Percentiles rank a stretch among this genome's conserved stretches.
Conservation (phyloP, 2,797 vertebrate species). For the Gymnoscopelus microlampas region DNA sequence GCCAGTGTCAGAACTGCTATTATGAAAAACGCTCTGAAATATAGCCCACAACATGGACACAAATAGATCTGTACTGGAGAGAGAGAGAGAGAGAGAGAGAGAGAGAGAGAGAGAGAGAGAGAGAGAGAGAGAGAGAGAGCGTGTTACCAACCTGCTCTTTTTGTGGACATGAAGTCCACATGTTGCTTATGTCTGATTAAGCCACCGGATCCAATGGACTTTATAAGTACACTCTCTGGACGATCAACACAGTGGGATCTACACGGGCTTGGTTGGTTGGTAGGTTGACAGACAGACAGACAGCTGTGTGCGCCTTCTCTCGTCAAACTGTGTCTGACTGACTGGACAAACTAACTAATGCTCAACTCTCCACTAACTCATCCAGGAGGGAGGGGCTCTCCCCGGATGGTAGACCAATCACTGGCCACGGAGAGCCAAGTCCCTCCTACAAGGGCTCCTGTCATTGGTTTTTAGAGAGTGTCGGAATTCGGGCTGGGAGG, state of each 20-base stretch:
- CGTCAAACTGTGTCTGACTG: constrained; percentile 33
- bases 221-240: too few relatives aligned
- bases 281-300: not conserved
- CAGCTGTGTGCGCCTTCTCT: constrained; percentile 7
- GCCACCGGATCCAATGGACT: constrained; percentile 36
- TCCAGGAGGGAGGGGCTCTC: constrained; percentile 56
- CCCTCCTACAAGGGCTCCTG: constrained; percentile 12
- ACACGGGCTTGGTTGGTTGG: too few relatives aligned
- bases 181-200: constrained; percentile 43
- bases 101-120: constrained; percentile 27
- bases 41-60: constrained; percentile 30
- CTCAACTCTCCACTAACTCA: constrained; percentile 67
- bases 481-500: constrained; percentile 25
- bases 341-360: constrained; percentile 30
- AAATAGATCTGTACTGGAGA: constrained; percentile 52
- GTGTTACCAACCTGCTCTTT: constrained; percentile 76
- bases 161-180: constrained; percentile 66
- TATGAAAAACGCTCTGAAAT: too few relatives aligned
- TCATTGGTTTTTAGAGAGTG: constrained; percentile 55
- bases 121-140: constrained; percentile 16
- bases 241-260: too few relatives aligned
- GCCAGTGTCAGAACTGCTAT: too few relatives aligned
- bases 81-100: constrained; percentile 15
- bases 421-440: not conserved
- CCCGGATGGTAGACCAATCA: constrained; percentile 68